These are phyloP conservation scores for Agrypnus murinus DNA, from an alignment of 2,888 invertebrate species.

Conservation along the genomic window DNA sequence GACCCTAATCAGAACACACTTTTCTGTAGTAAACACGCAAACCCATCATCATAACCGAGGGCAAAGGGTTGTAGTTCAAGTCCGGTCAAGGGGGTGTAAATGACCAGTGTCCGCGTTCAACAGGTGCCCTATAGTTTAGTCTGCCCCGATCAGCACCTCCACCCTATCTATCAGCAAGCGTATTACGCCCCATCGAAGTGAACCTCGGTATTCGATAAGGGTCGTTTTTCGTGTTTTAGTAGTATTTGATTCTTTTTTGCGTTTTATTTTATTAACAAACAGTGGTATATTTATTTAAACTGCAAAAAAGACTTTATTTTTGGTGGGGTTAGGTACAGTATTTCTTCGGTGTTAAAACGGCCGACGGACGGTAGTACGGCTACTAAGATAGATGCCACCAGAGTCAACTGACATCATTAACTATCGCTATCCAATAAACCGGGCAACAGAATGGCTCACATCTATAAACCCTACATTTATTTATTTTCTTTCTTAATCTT, in stretches of 20 bases:
- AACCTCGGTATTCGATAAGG: conserved; percentile 31
- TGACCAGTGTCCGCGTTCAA: conserved; percentile 57
- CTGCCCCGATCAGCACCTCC: conserved; percentile 44
- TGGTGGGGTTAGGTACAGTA: no score
- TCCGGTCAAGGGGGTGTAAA: conserved; percentile 59
- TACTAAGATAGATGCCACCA: conserved; percentile 46
- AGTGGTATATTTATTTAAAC: no score
- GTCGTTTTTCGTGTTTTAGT: conserved; percentile 8
- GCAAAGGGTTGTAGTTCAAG: conserved; percentile 51
- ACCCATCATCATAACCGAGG: conserved; percentile 51
- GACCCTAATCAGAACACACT: not conserved
- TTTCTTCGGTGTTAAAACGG: conserved; percentile 24
- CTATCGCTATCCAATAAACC: conserved; percentile 56
- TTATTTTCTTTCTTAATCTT: conserved; percentile 57
- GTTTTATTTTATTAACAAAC: not conserved
- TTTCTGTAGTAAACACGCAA: conserved; percentile 44
- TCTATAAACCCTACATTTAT: conserved; percentile 55
- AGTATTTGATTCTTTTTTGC: conserved; percentile 1
- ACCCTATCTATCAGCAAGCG: conserved; percentile 49
- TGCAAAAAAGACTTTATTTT: no score
- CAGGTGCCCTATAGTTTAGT: conserved; percentile 58
- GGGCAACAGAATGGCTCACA: conserved; percentile 50
- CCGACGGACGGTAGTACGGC: conserved; percentile 6
- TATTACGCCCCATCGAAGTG: conserved; percentile 42
- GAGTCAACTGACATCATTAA: conserved; percentile 54